Evolutionary conservation across 2,113 vertebrate genomes (phyloP).

Genomic region (Solea solea): DNA sequence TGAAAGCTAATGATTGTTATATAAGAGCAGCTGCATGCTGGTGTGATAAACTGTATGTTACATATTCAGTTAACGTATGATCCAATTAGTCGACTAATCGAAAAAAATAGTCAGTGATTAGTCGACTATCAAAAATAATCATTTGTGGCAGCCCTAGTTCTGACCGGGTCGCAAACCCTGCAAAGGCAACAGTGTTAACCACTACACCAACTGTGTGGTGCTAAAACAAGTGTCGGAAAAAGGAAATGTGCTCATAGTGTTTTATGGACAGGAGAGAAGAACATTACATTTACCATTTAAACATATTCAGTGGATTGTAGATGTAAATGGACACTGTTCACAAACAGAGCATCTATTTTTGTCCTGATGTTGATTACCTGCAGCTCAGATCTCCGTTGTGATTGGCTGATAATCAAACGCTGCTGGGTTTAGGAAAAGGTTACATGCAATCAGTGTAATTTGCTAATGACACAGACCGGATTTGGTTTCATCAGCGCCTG

Average conservation of each 20-base stretch:
- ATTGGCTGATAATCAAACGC: conserved; percentile 66
- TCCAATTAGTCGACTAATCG: no score
- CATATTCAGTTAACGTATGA: no score
- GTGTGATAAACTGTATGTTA: no score
- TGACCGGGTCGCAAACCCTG: no score
- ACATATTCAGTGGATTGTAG: conserved; percentile 29
- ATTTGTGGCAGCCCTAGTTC: no score
- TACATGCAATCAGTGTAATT: conserved; percentile 68
- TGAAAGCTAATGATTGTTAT: no score
- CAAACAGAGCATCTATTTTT: conserved; percentile 57
- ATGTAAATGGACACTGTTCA: conserved; percentile 19
- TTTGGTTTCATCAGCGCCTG: conserved; percentile 55
- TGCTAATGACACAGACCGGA: conserved; percentile 49
- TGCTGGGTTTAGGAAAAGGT: conserved; percentile 62
- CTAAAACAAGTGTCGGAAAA: no score
- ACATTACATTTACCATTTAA: conserved; percentile 7
- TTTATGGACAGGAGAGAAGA: conserved; percentile 24
- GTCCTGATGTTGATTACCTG: conserved; percentile 54
- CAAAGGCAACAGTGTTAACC: no score
- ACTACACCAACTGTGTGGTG: no score
- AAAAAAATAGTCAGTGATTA: no score
- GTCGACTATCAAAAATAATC: no score
- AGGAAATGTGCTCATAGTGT: conserved; percentile 21
- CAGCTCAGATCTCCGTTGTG: conserved; percentile 45
- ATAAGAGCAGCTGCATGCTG: no score